These are phyloP conservation scores for Argynnis bischoffii DNA, from an alignment of 2,888 invertebrate genomes.

Conservation along the genomic window DNA sequence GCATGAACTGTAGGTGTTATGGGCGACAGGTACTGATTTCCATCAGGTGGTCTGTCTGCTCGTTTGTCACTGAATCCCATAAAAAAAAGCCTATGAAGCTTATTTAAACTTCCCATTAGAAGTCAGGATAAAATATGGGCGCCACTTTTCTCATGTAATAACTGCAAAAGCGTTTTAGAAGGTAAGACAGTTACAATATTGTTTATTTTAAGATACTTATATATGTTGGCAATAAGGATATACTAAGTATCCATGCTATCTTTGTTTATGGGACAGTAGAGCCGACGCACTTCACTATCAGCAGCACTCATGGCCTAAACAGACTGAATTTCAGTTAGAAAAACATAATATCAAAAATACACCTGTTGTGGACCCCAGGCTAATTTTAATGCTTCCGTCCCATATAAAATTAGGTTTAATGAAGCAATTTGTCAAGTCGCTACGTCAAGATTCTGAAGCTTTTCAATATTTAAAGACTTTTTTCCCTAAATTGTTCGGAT, in stretches of 20 bases:
- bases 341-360: constrained; percentile 23
- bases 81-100: too few relatives aligned
- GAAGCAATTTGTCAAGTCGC: too few relatives aligned
- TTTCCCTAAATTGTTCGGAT: too few relatives aligned
- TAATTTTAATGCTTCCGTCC: constrained; percentile 32
- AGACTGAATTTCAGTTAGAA: constrained; percentile 13
- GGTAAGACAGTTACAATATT: constrained; percentile 6
- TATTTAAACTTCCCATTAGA: constrained; percentile 19
- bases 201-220: too few relatives aligned
- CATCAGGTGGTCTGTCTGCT: too few relatives aligned
- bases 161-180: constrained; percentile 25
- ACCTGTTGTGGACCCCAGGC: constrained; percentile 20
- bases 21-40: too few relatives aligned
- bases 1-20: too few relatives aligned
- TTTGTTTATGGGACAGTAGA: constrained; percentile 39
- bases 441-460: too few relatives aligned
- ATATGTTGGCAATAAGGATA: constrained; percentile 31
- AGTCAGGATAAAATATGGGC: constrained; percentile 9
- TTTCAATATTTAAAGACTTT: too few relatives aligned
- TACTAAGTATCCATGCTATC: constrained; percentile 36
- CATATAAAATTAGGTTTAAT: constrained; percentile 39
- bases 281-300: constrained; percentile 27
- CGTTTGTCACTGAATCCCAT: too few relatives aligned
- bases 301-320: constrained; percentile 16
- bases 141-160: constrained; percentile 11